Conservation (phyloP, 2,888 invertebrate genomes). For the Lepeophtheirus nordmannii region DNA sequence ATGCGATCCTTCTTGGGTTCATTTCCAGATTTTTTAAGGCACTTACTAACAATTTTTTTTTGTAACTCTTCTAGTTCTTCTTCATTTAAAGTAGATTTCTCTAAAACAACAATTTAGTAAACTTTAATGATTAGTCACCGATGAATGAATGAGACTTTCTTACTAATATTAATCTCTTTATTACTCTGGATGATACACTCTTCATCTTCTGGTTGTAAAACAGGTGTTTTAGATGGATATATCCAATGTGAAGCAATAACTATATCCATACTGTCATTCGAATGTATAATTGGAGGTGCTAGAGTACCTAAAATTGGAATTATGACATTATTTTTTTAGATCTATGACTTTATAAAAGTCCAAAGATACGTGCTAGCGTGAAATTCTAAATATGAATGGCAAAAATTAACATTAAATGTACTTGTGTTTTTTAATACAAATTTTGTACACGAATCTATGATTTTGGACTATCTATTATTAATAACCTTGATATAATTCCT, state of each 20-base stretch:
- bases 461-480: no score
- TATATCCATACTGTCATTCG: conserved; percentile 41
- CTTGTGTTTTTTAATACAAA: no score
- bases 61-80: conserved; percentile 11
- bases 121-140: background rate
- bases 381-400: no score
- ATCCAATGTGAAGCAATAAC: conserved; percentile 59
- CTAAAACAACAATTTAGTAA: background rate
- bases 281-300: conserved; percentile 38
- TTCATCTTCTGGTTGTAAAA: conserved; percentile 35
- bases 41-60: background rate
- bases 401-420: no score
- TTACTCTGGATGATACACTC: conserved; percentile 32
- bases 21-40: conserved; percentile 19
- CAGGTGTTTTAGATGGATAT: conserved; percentile 43
- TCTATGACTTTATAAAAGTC: no score
- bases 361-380: no score
- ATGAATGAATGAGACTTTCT: background rate
- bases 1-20: background rate
- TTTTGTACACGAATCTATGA: no score
- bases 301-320: conserved; percentile 35
- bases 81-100: background rate
- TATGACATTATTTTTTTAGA: no score
- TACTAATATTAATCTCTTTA: conserved; percentile 1
- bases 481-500: no score